These are phyloP conservation scores for Rhea americana DNA, from an alignment of 2,113 vertebrate species.

Conservation along the genomic window DNA sequence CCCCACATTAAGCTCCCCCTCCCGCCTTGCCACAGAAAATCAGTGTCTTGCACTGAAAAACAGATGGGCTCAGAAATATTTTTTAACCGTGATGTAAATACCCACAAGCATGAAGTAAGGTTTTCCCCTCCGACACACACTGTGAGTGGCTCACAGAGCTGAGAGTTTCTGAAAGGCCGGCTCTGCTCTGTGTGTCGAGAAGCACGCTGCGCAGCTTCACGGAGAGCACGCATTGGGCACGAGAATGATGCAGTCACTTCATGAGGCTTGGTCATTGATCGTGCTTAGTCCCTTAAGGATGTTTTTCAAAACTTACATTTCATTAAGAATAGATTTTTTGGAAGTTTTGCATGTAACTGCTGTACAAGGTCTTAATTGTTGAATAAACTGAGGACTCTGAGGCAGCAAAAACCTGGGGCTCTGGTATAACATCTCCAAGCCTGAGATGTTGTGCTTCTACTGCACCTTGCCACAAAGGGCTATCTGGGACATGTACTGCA, in stretches of 20 bases:
- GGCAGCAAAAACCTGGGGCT: background rate
- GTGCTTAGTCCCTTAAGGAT: background rate
- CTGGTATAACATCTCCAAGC: background rate
- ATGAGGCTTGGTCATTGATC: fast-evolving
- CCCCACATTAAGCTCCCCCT: background rate
- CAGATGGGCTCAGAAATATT: background rate
- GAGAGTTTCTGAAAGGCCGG: background rate
- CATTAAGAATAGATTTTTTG: background rate
- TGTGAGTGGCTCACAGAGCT: background rate
- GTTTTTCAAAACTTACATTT: background rate
- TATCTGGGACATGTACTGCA: background rate
- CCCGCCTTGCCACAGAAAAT: background rate
- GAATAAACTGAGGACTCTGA: background rate
- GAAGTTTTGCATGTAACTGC: background rate
- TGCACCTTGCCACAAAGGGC: background rate
- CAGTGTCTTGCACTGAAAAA: background rate
- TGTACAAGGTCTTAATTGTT: background rate
- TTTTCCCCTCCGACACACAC: background rate
- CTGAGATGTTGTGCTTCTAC: background rate
- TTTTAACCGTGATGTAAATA: background rate
- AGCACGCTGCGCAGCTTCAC: background rate
- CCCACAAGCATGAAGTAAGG: background rate
- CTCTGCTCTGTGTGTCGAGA: background rate
- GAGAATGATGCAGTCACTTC: background rate
- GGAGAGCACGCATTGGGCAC: background rate